A percentile compares a stretch with the other conserved stretches of the same genome.
Evolutionary conservation across 2,113 vertebrate genomes (phyloP).

Genomic region (Corythaixoides concolor): DNA sequence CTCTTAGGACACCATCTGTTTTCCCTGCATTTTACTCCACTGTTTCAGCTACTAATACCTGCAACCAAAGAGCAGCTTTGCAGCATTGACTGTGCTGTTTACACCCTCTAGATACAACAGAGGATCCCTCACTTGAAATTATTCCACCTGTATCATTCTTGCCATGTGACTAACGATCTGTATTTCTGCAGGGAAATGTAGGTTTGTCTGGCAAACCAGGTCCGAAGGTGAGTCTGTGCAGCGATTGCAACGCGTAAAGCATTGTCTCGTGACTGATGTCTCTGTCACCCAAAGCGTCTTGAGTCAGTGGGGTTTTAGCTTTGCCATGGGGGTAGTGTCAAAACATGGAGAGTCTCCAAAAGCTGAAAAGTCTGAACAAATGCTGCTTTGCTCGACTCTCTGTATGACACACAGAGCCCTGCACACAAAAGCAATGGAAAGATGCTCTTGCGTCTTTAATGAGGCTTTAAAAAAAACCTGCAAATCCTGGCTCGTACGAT

Average conservation of each 20-base stretch:
- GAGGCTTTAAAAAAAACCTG: background rate
- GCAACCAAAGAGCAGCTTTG: background rate
- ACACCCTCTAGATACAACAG: background rate
- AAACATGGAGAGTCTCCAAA: background rate
- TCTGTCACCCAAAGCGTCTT: background rate
- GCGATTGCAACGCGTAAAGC: rapidly evolving
- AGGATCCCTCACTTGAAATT: background rate
- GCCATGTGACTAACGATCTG: background rate
- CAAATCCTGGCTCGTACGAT: background rate
- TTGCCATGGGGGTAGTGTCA: background rate
- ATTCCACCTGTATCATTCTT: background rate
- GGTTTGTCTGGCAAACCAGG: constrained; percentile 90
- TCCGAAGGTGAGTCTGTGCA: constrained; percentile 76
- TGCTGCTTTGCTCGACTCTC: background rate
- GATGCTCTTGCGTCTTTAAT: background rate
- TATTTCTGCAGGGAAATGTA: constrained; percentile 83
- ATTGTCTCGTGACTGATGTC: background rate
- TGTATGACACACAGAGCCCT: background rate
- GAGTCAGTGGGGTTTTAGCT: background rate
- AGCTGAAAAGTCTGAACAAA: background rate
- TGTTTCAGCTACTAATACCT: background rate
- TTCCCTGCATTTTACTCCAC: background rate
- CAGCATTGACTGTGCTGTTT: background rate
- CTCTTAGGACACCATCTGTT: background rate
- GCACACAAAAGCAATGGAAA: background rate